These are phyloP conservation scores for Bombyx huttoni DNA, from an alignment of 2,888 invertebrate species.

Conservation along the genomic window DNA sequence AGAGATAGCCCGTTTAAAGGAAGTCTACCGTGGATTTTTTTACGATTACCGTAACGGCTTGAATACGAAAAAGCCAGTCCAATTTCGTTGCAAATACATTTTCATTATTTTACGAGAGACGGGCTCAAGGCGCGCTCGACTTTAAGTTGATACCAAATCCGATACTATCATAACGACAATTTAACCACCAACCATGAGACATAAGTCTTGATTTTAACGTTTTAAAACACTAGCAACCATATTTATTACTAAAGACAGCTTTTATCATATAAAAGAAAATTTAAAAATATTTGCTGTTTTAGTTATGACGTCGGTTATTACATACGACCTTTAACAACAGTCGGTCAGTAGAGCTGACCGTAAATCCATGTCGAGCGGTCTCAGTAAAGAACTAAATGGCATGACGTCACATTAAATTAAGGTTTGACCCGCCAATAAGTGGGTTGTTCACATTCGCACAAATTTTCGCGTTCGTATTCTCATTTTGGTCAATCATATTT, in stretches of 20 bases:
- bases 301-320: not conserved
- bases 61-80: too few species aligned
- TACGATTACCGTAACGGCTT: too few species aligned
- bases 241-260: not conserved
- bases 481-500: not conserved
- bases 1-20: too few species aligned
- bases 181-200: too few species aligned
- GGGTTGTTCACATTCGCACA: slow-evolving; percentile 9
- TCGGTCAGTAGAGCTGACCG: not conserved
- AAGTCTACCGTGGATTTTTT: too few species aligned
- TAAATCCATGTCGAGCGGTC: not conserved
- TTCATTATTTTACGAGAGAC: too few species aligned
- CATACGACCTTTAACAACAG: not conserved
- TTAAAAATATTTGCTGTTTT: not conserved
- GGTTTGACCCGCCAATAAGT: slow-evolving; percentile 29
- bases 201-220: too few species aligned
- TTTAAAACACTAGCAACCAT: too few species aligned
- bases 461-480: slow-evolving; percentile 1
- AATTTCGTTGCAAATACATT: too few species aligned
- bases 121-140: too few species aligned
- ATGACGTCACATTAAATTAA: slow-evolving; percentile 31
- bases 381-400: slow-evolving; percentile 26
- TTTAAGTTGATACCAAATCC: too few species aligned
- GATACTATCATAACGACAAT: too few species aligned
- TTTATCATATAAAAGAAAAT: not conserved